These are phyloP conservation scores for Isaurus tuberculatus DNA, from an alignment of 92 coral and sea anemone genomes.

Conservation along the genomic window DNA sequence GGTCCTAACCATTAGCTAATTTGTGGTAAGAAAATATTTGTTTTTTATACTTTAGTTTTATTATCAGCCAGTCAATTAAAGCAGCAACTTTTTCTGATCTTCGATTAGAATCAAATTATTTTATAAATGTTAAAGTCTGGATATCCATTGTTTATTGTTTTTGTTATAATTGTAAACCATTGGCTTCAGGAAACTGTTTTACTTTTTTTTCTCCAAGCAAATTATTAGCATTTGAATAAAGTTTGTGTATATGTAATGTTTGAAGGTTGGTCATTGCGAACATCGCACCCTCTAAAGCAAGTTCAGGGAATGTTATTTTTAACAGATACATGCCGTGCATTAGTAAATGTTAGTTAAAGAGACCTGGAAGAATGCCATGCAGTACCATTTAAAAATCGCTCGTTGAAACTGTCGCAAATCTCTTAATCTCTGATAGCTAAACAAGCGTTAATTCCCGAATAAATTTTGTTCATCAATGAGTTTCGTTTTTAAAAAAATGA, in stretches of 20 bases:
- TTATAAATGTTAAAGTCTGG: background rate
- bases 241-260: background rate
- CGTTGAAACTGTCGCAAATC: too few relatives aligned
- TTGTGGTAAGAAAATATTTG: background rate
- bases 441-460: too few relatives aligned
- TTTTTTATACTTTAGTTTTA: background rate
- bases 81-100: background rate
- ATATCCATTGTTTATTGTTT: background rate
- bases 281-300: background rate
- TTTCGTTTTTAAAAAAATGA: too few relatives aligned
- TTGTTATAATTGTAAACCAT: background rate
- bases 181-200: conserved; percentile 9
- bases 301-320: too few relatives aligned
- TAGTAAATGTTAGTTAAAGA: too few relatives aligned
- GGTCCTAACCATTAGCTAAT: background rate
- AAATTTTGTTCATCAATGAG: too few relatives aligned
- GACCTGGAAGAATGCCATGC: too few relatives aligned
- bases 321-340: too few relatives aligned
- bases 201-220: background rate
- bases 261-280: background rate
- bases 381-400: too few relatives aligned
- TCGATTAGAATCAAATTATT: too few relatives aligned
- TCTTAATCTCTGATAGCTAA: too few relatives aligned
- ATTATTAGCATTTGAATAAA: conserved; percentile 25
- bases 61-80: background rate